Evolutionary conservation across 2,888 invertebrate species (phyloP).

Genomic region (Pseudococcus longispinus): DNA sequence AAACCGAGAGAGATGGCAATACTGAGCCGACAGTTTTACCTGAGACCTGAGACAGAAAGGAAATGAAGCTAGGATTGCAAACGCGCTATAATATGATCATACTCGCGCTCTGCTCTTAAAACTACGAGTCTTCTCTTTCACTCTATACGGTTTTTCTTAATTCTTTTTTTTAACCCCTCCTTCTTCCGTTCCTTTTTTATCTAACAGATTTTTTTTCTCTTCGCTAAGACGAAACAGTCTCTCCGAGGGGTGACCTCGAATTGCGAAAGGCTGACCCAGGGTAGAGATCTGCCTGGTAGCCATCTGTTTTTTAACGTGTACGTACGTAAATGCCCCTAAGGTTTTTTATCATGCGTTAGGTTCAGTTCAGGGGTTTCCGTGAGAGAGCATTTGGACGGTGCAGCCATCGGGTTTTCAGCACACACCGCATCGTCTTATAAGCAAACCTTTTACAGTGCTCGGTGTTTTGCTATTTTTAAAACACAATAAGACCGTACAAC

Average conservation of each 20-base stretch:
- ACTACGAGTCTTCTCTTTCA: neutral
- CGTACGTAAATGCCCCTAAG: constrained; percentile 48
- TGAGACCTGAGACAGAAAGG: constrained; percentile 50
- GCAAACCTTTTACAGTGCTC: constrained; percentile 38
- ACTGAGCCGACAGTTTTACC: neutral
- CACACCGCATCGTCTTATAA: neutral
- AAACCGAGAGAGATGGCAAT: neutral
- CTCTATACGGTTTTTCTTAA: constrained; percentile 47
- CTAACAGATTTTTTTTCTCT: constrained; percentile 52
- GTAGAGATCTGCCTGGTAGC: constrained; percentile 58
- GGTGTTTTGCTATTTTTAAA: constrained; percentile 45
- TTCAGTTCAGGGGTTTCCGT: constrained; percentile 49
- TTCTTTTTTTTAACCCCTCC: constrained; percentile 52
- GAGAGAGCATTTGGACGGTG: constrained; percentile 57
- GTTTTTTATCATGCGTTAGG: constrained; percentile 54
- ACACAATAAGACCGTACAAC: constrained; percentile 51
- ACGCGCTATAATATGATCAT: constrained; percentile 47
- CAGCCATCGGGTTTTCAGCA: neutral
- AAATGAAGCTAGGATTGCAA: constrained; percentile 57
- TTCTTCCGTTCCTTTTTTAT: constrained; percentile 56
- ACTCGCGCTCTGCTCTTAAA: neutral
- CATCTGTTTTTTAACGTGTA: constrained; percentile 55
- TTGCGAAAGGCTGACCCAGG: constrained; percentile 60
- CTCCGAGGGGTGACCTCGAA: constrained; percentile 60
- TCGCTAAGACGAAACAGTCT: neutral